Base-by-base conservation (phyloP, 2,888 invertebrate species). In the Agriopis aurantiaria region DNA sequence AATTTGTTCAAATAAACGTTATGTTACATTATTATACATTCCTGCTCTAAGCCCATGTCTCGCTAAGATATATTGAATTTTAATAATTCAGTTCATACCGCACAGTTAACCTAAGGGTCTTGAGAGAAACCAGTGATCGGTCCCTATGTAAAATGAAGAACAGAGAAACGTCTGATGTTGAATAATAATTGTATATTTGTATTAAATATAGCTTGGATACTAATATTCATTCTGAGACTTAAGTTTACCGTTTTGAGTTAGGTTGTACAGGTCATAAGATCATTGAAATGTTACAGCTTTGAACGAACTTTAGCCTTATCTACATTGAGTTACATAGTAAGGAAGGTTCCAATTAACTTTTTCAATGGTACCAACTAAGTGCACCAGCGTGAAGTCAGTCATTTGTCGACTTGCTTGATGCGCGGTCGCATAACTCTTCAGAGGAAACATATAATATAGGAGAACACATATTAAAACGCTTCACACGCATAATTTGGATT, bases 71-170 rank as follows among this genome's bases (percentile, higher is more conserved):
- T 63, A 72, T 75, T 72, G 63, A 72, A 71, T 62, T 73, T 72
- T 74, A 75, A 77, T 73, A 74, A 75, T 72, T 77, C 72, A 75
- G 40, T 6, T 45, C 5, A 43, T 14, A 55, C 33, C 48, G 52
- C 49, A 51, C 14, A 56, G 48, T 55, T 65, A 71, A 68, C 51
- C 56, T 23, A 6, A 63, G 11, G 41, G 46, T 65, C 43, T 51
- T 40, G 4, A 10, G 61, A 46, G 40, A 23, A 60, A 59, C 40
- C 49, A 33, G 23, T 33, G 58, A 33, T 64, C 17, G 49, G 12
- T 72, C 52, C 8, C 7, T 53, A 61, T 48, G 14, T 51, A 60
- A 55, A 65, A 51, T 52, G 53, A 40, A 59, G 52, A 45, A 43
- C 60, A 59, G 40, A 51, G 48, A 43, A 57, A 41, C 10, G 52